Percentiles rank a stretch among this genome's conserved stretches.
Evolutionary conservation across 2,888 invertebrate genomes (phyloP).

Genomic region (Ryuthela nishihirai): DNA sequence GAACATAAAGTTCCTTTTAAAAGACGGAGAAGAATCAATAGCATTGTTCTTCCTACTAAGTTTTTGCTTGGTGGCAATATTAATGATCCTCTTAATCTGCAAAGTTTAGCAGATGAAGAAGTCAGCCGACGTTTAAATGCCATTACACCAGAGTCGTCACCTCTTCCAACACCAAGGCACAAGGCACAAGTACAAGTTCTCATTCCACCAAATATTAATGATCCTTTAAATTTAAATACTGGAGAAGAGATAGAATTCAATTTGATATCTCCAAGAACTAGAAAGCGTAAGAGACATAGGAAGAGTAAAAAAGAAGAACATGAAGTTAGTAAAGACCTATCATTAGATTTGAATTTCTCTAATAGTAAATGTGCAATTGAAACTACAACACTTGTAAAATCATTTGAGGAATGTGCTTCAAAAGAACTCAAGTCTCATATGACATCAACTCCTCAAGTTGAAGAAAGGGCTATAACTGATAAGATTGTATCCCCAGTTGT

Average conservation of each 20-base stretch:
- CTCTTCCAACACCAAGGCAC: slow-evolving; percentile 76
- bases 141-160: slow-evolving; percentile 89
- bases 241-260: slow-evolving; percentile 46
- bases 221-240: slow-evolving; percentile 74
- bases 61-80: slow-evolving; percentile 93
- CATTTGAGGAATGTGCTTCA: slow-evolving; percentile 4
- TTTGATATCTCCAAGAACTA: slow-evolving; percentile 40
- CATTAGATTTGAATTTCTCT: too few relatives aligned
- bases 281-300: slow-evolving; percentile 44
- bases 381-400: too few relatives aligned
- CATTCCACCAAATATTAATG: slow-evolving; percentile 86
- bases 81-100: slow-evolving; percentile 88
- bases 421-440: slow-evolving; percentile 4
- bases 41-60: slow-evolving; percentile 79
- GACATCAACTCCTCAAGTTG: neutral
- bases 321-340: slow-evolving; percentile 1
- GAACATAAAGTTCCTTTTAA: slow-evolving; percentile 50
- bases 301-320: slow-evolving; percentile 42
- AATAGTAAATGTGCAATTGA: neutral
- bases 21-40: slow-evolving; percentile 65
- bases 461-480: slow-evolving; percentile 53
- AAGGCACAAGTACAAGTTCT: slow-evolving; percentile 69
- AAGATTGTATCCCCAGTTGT: slow-evolving; percentile 90
- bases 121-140: slow-evolving; percentile 48
- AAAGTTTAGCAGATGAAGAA: slow-evolving; percentile 65